phyloP scores from a whole-genome alignment of 2,113 vertebrate species.

The Pseudonaja textilis region DNA sequence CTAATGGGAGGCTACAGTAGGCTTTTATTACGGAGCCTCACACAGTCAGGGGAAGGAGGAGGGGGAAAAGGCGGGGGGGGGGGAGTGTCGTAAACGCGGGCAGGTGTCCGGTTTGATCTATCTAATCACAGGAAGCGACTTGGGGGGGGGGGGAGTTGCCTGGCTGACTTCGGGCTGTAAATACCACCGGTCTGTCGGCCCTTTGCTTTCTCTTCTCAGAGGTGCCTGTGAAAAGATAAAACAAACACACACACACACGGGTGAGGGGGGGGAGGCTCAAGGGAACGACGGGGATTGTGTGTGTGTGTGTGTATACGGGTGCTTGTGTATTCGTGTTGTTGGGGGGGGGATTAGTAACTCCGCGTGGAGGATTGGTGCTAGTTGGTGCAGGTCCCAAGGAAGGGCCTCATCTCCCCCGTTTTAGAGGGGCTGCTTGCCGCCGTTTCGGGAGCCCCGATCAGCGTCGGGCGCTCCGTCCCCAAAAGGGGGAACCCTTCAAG shows the following conservation, averaged over 20 bases:
- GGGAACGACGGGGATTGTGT: rapidly evolving
- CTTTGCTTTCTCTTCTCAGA: conserved; percentile 51
- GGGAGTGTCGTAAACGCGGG: conserved; percentile 61
- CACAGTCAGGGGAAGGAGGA: conserved; percentile 34
- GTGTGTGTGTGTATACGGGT: background rate
- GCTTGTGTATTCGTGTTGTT: background rate
- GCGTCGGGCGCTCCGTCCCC: background rate
- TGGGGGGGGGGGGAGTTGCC: background rate
- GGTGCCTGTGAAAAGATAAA: conserved; percentile 35
- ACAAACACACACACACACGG: background rate
- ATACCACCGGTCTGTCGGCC: conserved; percentile 45
- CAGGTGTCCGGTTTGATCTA: conserved; percentile 68
- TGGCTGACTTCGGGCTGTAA: conserved; percentile 49
- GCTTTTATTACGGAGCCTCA: conserved; percentile 64
- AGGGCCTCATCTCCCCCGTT: background rate
- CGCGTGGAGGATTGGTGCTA: background rate
- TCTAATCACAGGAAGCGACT: conserved; percentile 63
- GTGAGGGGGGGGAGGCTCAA: background rate
- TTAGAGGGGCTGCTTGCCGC: background rate
- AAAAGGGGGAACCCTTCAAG: background rate
- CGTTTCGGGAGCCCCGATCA: background rate
- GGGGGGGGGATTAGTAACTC: background rate
- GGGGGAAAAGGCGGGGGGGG: rapidly evolving
- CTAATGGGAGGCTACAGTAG: background rate
- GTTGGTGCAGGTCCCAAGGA: background rate